phyloP scores from a whole-genome alignment of 2,888 invertebrate species.

The Netelia inedita region DNA sequence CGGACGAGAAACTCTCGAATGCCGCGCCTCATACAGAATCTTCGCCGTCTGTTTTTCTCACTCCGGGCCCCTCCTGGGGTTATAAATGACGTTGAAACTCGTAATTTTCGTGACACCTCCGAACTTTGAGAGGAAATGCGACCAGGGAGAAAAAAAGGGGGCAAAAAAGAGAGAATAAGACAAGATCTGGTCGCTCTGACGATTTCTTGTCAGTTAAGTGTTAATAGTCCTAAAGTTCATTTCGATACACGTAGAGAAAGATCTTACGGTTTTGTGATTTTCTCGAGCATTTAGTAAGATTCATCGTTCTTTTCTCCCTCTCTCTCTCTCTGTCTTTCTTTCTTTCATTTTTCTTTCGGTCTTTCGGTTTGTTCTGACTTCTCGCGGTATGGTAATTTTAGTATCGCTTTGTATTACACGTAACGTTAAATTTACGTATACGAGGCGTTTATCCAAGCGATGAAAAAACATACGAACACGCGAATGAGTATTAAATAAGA shows the following conservation, averaged over 20 bases:
- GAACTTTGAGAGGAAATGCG: conserved; percentile 39
- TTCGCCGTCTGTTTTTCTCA: conserved; percentile 44
- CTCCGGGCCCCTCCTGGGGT: conserved; percentile 61
- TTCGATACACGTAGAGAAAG: conserved; percentile 53
- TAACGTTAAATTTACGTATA: neutral
- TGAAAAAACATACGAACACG: neutral
- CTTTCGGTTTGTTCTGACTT: conserved; percentile 51
- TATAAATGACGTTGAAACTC: conserved; percentile 80
- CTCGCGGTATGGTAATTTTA: conserved; percentile 42
- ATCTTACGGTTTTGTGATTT: conserved; percentile 42
- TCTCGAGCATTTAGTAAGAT: conserved; percentile 21
- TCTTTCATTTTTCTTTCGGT: neutral
- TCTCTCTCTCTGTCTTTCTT: no score
- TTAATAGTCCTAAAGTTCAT: conserved; percentile 57
- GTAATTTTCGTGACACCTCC: conserved; percentile 75
- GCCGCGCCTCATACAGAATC: conserved; percentile 32
- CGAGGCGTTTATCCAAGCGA: neutral
- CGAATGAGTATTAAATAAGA: neutral
- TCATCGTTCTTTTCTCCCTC: neutral
- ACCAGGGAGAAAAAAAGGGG: conserved; percentile 59
- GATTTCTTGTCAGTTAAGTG: conserved; percentile 41
- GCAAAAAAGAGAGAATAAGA: conserved; percentile 10
- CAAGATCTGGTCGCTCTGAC: conserved; percentile 24
- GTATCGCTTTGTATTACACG: conserved; percentile 1
- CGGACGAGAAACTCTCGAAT: conserved; percentile 56